A percentile compares a stretch with the other conserved stretches of the same genome.
Conservation (phyloP, 2,113 vertebrate species). For the Dunckerocampus dactyliophorus region DNA sequence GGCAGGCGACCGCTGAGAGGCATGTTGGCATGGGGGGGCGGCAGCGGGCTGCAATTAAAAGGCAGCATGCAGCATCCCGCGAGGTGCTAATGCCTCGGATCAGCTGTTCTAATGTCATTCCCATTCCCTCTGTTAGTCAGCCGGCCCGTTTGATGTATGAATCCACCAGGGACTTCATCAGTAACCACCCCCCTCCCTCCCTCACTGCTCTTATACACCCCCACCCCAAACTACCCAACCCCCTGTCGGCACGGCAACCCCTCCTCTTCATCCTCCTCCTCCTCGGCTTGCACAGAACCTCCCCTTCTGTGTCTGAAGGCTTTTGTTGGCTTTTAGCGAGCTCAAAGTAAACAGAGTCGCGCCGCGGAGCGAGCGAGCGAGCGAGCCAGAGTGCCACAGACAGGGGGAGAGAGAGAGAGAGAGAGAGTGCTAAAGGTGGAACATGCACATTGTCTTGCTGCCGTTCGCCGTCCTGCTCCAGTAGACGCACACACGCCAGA, state of each 20-base stretch:
- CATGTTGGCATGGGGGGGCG: constrained; percentile 10
- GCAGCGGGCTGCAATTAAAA: constrained; percentile 57
- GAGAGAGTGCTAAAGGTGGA: constrained; percentile 52
- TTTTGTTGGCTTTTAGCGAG: constrained; percentile 80
- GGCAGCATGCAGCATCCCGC: constrained; percentile 52
- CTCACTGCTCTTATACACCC: constrained; percentile 37
- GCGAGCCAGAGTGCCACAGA: constrained; percentile 13
- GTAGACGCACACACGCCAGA: constrained; percentile 45
- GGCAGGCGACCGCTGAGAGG: constrained; percentile 3
- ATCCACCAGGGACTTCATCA: constrained; percentile 59
- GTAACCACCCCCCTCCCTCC: constrained; percentile 14
- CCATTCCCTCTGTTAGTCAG: constrained; percentile 76
- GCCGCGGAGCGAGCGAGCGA: constrained; percentile 38
- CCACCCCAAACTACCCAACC: constrained; percentile 55
- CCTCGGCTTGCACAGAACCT: constrained; percentile 62
- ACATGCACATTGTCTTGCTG: constrained; percentile 57
- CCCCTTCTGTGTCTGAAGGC: constrained; percentile 75
- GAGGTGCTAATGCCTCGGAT: constrained; percentile 81
- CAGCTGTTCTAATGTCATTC: constrained; percentile 80
- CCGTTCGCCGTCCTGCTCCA: constrained; percentile 45
- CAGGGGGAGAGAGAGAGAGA: constrained; percentile 26
- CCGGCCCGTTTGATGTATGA: constrained; percentile 70
- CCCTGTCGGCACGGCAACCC: constrained; percentile 50
- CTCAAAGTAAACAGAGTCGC: constrained; percentile 79
- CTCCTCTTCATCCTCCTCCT: constrained; percentile 47